These are phyloP conservation scores for Petrolisthes cinctipes DNA, from an alignment of 2,888 invertebrate species.

Conservation along the genomic window DNA sequence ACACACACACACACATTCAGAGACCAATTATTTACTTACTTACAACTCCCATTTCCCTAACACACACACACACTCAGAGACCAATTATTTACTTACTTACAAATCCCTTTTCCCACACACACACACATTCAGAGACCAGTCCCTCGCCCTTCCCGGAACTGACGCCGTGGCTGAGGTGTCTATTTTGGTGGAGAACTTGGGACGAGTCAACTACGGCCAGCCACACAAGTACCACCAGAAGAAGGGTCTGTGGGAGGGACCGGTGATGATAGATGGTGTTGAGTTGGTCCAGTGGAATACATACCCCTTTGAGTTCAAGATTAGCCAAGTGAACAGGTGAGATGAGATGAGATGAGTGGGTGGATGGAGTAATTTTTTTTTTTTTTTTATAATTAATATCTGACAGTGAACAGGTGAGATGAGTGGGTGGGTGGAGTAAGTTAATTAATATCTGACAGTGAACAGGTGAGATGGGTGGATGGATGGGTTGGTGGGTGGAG, in stretches of 20 bases:
- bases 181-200: constrained; percentile 73
- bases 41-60: no score
- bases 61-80: not conserved
- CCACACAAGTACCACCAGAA: constrained; percentile 70
- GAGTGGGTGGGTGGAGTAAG: constrained; percentile 5
- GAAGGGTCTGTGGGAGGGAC: constrained; percentile 72
- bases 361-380: no score
- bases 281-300: constrained; percentile 71
- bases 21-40: no score
- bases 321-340: constrained; percentile 46
- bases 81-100: not conserved
- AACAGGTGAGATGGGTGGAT: not conserved
- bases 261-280: constrained; percentile 71
- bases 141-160: constrained; percentile 36
- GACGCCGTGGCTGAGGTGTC: constrained; percentile 67
- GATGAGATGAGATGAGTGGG: constrained; percentile 4
- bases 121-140: constrained; percentile 43
- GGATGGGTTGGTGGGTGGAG: not conserved
- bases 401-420: not conserved
- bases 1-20: no score
- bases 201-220: constrained; percentile 71
- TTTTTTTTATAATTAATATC: no score
- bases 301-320: constrained; percentile 73
- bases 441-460: not conserved
- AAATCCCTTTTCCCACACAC: no score